Evolutionary conservation across 2,797 vertebrate genomes (phyloP).

Genomic region (Margarornis squamiger): DNA sequence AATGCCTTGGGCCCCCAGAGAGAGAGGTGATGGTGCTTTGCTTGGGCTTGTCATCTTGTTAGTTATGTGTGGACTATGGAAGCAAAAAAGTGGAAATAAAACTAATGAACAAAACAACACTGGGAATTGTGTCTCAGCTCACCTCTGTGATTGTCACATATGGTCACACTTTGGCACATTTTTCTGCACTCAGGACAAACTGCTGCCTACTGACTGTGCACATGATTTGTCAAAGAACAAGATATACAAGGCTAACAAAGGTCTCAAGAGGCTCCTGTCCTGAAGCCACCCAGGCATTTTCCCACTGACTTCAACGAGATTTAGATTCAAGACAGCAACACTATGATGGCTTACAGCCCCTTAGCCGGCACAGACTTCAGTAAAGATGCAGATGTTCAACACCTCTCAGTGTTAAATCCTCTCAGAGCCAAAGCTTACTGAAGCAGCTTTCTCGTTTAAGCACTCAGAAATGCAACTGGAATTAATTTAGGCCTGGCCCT

Average conservation of each 20-base stretch:
- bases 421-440: neutral
- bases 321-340: neutral
- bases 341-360: neutral
- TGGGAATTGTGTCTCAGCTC: neutral
- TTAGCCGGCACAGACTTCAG: neutral
- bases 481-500: conserved; percentile 10
- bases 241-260: neutral
- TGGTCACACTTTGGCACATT: neutral
- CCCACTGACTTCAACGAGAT: neutral
- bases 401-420: neutral
- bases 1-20: neutral
- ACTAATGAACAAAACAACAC: neutral
- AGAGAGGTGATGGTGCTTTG: neutral
- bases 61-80: neutral
- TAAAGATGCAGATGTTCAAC: neutral
- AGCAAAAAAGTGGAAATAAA: neutral
- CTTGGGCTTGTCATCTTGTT: neutral
- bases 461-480: conserved; percentile 20
- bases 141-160: neutral
- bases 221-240: neutral
- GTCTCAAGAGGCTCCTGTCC: neutral
- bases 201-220: neutral
- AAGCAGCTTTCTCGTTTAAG: neutral
- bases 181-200: neutral
- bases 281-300: neutral